phyloP scores from a whole-genome alignment of 1,140 invertebrate genomes.

The Agrypnia vestita region DNA sequence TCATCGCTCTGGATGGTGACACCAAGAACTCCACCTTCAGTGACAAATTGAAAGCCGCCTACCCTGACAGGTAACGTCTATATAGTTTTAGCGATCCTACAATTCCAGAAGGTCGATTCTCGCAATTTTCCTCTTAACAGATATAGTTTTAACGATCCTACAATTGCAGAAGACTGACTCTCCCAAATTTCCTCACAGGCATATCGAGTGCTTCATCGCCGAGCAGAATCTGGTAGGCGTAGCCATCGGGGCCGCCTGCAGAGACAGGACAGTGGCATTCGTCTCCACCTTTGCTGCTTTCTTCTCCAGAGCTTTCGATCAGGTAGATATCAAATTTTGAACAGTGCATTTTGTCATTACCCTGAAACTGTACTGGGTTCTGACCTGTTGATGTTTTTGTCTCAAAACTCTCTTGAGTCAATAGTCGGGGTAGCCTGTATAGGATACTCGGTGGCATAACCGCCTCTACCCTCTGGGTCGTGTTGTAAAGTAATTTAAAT shows the following conservation, averaged over 20 bases:
- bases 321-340: constrained; percentile 71
- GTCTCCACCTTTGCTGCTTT: constrained; percentile 98
- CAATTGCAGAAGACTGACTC: not conserved
- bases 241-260: constrained; percentile 92
- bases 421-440: no score
- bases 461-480: no score
- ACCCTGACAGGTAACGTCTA: constrained; percentile 72
- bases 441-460: no score
- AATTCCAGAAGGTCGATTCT: no score
- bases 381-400: no score
- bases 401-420: no score
- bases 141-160: not conserved
- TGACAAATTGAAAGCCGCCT: constrained; percentile 89
- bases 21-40: constrained; percentile 99
- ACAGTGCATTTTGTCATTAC: no score
- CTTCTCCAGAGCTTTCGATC: constrained; percentile 96
- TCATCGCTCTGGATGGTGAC: constrained; percentile 95
- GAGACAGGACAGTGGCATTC: constrained; percentile 92
- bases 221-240: constrained; percentile 99
- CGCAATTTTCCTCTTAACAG: no score
- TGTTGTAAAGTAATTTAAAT: no score
- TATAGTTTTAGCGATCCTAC: no score
- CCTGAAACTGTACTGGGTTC: no score
- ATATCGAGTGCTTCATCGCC: constrained; percentile 98
- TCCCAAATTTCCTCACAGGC: constrained; percentile 72